Conservation (phyloP, 2,888 invertebrate genomes). For the Pharmacophagus antenor region DNA sequence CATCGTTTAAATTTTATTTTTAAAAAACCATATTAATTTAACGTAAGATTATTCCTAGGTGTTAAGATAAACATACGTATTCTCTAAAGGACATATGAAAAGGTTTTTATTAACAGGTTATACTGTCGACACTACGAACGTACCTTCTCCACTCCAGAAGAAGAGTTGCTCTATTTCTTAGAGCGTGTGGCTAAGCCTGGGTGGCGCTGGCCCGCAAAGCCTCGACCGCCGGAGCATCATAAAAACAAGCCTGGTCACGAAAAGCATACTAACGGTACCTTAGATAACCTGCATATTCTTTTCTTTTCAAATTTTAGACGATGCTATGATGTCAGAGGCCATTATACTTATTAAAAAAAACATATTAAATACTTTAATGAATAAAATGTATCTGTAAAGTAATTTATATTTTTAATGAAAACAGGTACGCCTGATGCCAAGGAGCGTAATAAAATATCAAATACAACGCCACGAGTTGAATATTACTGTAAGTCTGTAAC, state of each 20-base stretch:
- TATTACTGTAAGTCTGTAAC: conserved; percentile 73
- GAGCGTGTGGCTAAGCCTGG: conserved; percentile 89
- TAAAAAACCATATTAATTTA: too few relatives aligned
- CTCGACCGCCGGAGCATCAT: conserved; percentile 85
- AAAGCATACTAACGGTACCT: conserved; percentile 59
- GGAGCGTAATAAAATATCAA: conserved; percentile 64
- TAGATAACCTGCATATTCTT: too few relatives aligned
- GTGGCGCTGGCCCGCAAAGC: conserved; percentile 91
- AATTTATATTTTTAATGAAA: too few relatives aligned
- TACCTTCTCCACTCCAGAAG: conserved; percentile 86
- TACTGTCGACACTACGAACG: conserved; percentile 87
- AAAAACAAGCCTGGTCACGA: conserved; percentile 73
- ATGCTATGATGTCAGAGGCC: background rate
- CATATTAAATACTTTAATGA: background rate
- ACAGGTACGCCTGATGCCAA: conserved; percentile 62
- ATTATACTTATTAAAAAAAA: background rate
- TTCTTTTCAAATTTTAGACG: too few relatives aligned
- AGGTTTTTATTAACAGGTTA: conserved; percentile 75
- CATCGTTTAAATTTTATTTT: too few relatives aligned
- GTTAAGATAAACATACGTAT: too few relatives aligned
- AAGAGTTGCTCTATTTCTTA: conserved; percentile 89
- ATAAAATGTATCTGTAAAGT: background rate
- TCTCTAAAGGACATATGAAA: too few relatives aligned
- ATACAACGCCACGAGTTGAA: conserved; percentile 68
- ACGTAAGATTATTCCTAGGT: too few relatives aligned